Percentiles rank a stretch among this genome's conserved stretches.
Evolutionary conservation across 2,797 vertebrate species (phyloP).

Genomic region (Eidolon dupreanum): DNA sequence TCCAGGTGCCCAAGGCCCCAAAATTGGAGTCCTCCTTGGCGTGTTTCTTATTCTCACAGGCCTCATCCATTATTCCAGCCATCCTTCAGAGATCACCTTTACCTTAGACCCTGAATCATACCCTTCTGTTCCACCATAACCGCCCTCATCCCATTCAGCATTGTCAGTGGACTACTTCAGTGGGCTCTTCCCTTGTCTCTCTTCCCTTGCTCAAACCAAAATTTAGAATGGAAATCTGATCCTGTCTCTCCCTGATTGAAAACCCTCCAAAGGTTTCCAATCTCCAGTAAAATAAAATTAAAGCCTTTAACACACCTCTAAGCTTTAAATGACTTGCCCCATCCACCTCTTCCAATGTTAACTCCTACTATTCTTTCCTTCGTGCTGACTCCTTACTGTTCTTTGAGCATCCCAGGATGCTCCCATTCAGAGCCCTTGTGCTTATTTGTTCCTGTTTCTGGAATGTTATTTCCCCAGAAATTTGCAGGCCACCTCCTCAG

Average conservation of each 20-base stretch:
- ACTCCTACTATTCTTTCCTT: neutral
- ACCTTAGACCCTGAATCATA: neutral
- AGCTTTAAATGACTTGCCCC: neutral
- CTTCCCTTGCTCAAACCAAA: neutral
- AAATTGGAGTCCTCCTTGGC: neutral
- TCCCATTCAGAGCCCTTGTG: neutral
- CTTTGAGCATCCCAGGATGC: neutral
- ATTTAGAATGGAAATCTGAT: neutral
- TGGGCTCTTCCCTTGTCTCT: neutral
- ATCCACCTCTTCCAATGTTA: neutral
- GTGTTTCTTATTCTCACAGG: neutral
- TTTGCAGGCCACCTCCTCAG: neutral
- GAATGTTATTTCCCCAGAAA: neutral
- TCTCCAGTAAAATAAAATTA: neutral
- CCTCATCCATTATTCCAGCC: neutral
- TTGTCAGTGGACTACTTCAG: neutral
- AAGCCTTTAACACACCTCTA: neutral
- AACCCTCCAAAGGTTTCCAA: neutral
- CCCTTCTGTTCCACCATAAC: neutral
- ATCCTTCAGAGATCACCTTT: neutral
- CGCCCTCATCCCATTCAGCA: neutral
- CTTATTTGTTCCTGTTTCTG: neutral
- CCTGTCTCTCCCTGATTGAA: neutral
- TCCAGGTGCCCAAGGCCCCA: neutral
- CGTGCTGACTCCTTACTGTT: neutral